Percentiles rank a stretch among this genome's conserved stretches.
These are phyloP conservation scores for Onychomys leucogaster DNA, from an alignment of 2,797 vertebrate genomes.

Conservation along the genomic window DNA sequence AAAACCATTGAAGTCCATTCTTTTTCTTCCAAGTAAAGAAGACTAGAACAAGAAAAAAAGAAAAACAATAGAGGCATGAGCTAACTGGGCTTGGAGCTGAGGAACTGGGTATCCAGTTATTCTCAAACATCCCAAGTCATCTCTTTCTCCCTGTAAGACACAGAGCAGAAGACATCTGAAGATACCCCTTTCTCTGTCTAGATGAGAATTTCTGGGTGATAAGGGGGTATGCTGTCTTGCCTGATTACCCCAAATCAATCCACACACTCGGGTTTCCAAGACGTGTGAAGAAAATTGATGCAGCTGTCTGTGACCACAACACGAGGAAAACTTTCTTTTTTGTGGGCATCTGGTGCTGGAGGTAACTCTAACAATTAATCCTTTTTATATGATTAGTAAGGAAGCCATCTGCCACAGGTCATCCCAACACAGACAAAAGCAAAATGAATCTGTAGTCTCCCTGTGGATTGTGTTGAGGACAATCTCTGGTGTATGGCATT, in stretches of 20 bases:
- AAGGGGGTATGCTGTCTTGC: slow-evolving; percentile 84
- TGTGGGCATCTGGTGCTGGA: slow-evolving; percentile 89
- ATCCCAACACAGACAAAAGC: background rate
- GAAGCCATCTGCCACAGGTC: background rate
- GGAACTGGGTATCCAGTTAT: background rate
- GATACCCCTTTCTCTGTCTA: slow-evolving; percentile 64
- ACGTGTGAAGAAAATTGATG: slow-evolving; percentile 88
- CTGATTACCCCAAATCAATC: slow-evolving; percentile 90
- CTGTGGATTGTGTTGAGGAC: background rate
- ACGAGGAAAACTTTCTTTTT: slow-evolving; percentile 92
- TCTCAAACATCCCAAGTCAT: background rate
- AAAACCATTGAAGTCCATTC: background rate
- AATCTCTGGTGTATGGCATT: background rate
- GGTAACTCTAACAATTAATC: slow-evolving; percentile 83
- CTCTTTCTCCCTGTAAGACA: background rate
- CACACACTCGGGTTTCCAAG: slow-evolving; percentile 88
- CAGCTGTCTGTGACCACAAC: slow-evolving; percentile 87
- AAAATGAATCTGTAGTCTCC: background rate
- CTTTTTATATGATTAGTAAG: background rate
- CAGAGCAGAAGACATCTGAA: background rate
- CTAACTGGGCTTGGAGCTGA: background rate
- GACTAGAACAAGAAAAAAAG: background rate
- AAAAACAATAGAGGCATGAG: background rate
- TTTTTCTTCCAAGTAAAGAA: slow-evolving; percentile 55
- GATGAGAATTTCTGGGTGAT: slow-evolving; percentile 90